phyloP scores from a whole-genome alignment of 2,797 vertebrate genomes.

The Cyprinodon diabolis region DNA sequence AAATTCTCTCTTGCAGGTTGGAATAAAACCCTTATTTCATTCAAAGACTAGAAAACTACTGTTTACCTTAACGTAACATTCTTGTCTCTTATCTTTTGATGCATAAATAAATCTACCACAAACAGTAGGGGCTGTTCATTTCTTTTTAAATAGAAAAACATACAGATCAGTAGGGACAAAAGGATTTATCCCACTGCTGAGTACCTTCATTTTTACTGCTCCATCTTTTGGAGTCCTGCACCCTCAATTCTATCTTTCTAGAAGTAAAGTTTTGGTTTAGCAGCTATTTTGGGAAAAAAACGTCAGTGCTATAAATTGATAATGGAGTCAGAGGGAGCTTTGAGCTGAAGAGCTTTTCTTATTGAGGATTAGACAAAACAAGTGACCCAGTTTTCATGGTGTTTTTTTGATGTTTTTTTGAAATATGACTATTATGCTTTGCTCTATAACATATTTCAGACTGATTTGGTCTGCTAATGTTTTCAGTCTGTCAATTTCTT shows the following conservation, averaged over 20 bases:
- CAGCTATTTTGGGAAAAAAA: background rate
- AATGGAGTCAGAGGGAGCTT: conserved; percentile 30
- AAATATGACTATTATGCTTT: conserved; percentile 15
- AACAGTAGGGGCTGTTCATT: background rate
- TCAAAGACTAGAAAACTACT: background rate
- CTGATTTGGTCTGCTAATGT: background rate
- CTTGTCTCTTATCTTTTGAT: background rate
- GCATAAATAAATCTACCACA: background rate
- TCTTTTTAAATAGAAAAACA: background rate
- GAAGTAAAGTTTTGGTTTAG: conserved; percentile 2
- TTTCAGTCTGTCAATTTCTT: conserved; percentile 4
- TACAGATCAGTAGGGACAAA: background rate
- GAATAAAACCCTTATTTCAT: background rate
- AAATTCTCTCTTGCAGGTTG: background rate
- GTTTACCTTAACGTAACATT: background rate
- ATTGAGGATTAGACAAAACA: conserved; percentile 35
- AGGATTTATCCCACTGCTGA: background rate
- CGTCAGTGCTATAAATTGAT: conserved; percentile 22
- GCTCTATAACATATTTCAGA: conserved; percentile 22
- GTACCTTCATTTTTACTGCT: background rate
- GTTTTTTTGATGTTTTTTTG: conserved; percentile 18
- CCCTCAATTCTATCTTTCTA: background rate
- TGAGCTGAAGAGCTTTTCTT: conserved; percentile 34
- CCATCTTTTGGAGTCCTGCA: background rate
- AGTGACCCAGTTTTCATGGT: conserved; percentile 31